Evolutionary conservation across 2,797 vertebrate species (phyloP), one percentile per base, ranked within the genome.

Genomic region (Enteromius unitaeniatus): DNA sequence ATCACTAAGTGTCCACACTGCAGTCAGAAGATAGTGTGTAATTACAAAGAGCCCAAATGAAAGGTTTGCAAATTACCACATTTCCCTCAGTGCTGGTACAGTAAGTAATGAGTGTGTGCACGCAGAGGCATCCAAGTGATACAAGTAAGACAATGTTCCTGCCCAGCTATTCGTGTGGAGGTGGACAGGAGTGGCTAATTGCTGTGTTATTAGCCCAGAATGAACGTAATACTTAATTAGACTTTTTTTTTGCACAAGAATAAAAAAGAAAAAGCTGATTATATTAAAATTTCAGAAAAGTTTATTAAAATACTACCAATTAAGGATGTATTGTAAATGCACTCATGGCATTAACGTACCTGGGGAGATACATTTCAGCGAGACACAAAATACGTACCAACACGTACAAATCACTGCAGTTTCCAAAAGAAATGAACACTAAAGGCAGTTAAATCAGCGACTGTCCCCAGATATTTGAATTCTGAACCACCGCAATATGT

Each of bases 11-110:
- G 58, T 85, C 81, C 73, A 65, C 45, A 72, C 76, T 74, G 68
- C 82, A 74, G 84, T 85, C 84, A 86, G 40, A 87, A 84, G 82
- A 88, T 87, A 87, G 79, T 28, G 21, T 87, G 62, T 84, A 87
- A 88, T 88, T 88, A 87, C 82, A 67, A 87, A 75, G 53, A 83
- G 47, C 40, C 69, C 47, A 84, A 86, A 84, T 86, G 79, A 81
- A 82, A 77, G 82, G 53, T 86, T 70, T 53, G 84, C 17, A 87
- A 86, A 88, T 83, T 81, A 86, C 73, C 78, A 81, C 70, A 45
- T 82, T 83, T 84, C 51, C 72, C 85, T 80, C 76, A 82, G 84
- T 82, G 80, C 85, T 78, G 84, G 79, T 85, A 84, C 31, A 79
- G 79, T 70, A 68, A 87, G 53, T 80, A 83, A 82, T 53, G 74